Conservation (phyloP, 2,797 vertebrate species). For the Hemibagrus guttatus region DNA sequence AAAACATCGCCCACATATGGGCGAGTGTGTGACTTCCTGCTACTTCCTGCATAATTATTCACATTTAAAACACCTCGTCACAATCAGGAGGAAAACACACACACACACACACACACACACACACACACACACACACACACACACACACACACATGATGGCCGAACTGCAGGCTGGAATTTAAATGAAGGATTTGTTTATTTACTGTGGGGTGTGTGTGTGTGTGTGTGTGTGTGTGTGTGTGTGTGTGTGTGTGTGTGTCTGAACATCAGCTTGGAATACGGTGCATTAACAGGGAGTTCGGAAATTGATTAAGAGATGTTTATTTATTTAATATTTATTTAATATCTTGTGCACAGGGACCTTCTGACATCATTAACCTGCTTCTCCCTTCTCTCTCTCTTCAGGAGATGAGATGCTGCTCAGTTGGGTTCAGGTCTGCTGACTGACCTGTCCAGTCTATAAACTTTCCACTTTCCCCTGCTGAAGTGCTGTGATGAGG, state of each 20-base stretch:
- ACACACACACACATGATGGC: neutral
- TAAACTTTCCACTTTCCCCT: too few relatives aligned
- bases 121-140: conserved; percentile 6
- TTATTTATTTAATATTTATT: too few relatives aligned
- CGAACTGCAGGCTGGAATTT: conserved; percentile 9
- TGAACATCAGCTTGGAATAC: neutral
- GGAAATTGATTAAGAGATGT: neutral
- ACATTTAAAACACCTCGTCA: conserved; percentile 24
- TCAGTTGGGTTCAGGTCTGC: too few relatives aligned
- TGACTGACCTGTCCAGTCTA: too few relatives aligned
- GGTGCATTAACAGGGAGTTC: neutral
- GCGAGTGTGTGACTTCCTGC: conserved; percentile 16
- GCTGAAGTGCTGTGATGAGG: too few relatives aligned
- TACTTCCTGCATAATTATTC: conserved; percentile 35
- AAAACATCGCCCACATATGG: conserved; percentile 31
- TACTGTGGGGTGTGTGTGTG: neutral
- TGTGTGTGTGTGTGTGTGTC: neutral
- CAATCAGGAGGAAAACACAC: conserved; percentile 9
- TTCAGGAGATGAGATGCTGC: too few relatives aligned
- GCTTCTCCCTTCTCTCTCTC: too few relatives aligned
- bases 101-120: neutral
- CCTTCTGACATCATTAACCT: too few relatives aligned
- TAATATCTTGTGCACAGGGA: too few relatives aligned
- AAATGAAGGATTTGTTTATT: conserved; percentile 17
- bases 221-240: conserved; percentile 1